Evolutionary conservation across 2,888 invertebrate species (phyloP).

Genomic region (Vannuccia rotundouncinata): DNA sequence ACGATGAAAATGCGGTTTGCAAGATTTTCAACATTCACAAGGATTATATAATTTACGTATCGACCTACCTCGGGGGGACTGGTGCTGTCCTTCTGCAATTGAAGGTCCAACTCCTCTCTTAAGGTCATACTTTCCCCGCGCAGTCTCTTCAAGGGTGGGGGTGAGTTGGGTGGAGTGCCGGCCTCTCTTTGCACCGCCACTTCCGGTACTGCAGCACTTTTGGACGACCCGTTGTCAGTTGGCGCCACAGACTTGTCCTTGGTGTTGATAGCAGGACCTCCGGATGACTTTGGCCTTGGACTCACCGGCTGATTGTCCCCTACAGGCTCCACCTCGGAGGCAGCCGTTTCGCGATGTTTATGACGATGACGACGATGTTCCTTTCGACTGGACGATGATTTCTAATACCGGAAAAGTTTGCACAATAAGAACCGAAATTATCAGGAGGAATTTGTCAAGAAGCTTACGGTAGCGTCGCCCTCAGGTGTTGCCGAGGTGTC

Average conservation of each 20-base stretch:
- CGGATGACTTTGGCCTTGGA: too few relatives aligned
- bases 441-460: not conserved
- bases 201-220: not conserved
- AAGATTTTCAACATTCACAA: not conserved
- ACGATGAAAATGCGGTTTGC: not conserved
- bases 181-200: not conserved
- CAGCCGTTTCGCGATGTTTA: not conserved
- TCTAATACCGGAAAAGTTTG: too few relatives aligned
- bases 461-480: not conserved
- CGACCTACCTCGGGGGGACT: constrained; percentile 14
- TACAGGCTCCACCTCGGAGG: too few relatives aligned
- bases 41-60: not conserved
- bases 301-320: too few relatives aligned
- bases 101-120: constrained; percentile 24
- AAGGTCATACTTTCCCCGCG: not conserved
- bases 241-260: too few relatives aligned
- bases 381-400: too few relatives aligned
- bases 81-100: constrained; percentile 29
- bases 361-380: not conserved
- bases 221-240: not conserved
- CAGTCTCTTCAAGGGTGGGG: not conserved
- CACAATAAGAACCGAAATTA: too few relatives aligned
- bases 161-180: not conserved
- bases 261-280: too few relatives aligned
- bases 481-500: not conserved